phyloP scores from a whole-genome alignment of 2,888 invertebrate species.

The Mythimna vitellina region DNA sequence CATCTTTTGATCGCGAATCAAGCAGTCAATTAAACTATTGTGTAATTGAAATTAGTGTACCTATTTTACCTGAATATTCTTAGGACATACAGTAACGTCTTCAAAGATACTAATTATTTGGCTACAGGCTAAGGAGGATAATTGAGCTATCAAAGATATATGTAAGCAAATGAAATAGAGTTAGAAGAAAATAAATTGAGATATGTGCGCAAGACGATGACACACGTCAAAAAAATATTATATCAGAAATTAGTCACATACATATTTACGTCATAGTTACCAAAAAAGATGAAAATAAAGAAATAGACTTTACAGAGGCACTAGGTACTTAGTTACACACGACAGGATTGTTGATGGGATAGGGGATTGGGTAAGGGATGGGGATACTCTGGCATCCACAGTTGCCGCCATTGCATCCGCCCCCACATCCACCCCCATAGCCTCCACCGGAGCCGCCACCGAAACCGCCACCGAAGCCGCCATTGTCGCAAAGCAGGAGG shows the following conservation, averaged over 20 bases:
- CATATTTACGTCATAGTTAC: background rate
- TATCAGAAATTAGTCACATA: background rate
- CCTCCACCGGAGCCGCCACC: slow-evolving; percentile 61
- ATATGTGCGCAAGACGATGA: background rate
- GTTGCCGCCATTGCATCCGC: slow-evolving; percentile 57
- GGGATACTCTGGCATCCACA: slow-evolving; percentile 68
- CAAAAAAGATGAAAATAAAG: background rate
- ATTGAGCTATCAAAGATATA: too few relatives aligned
- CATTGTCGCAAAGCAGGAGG: slow-evolving; percentile 72
- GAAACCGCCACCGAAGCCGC: slow-evolving; percentile 64
- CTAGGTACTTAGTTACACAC: slow-evolving; percentile 40
- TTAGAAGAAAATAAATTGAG: background rate
- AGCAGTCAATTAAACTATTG: background rate
- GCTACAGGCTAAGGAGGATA: too few relatives aligned
- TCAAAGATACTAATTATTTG: too few relatives aligned
- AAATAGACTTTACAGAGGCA: background rate
- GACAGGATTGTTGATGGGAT: slow-evolving; percentile 69
- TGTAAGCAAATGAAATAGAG: background rate
- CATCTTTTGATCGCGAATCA: slow-evolving; percentile 11
- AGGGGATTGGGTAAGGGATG: slow-evolving; percentile 75
- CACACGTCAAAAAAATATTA: background rate
- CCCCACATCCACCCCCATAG: slow-evolving; percentile 58
- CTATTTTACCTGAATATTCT: background rate
- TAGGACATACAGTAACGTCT: too few relatives aligned
- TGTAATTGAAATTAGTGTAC: background rate